Percentiles rank a stretch among this genome's conserved stretches.
Evolutionary conservation across 2,888 invertebrate species (phyloP).

Genomic region (Mesorhabditis sp.): DNA sequence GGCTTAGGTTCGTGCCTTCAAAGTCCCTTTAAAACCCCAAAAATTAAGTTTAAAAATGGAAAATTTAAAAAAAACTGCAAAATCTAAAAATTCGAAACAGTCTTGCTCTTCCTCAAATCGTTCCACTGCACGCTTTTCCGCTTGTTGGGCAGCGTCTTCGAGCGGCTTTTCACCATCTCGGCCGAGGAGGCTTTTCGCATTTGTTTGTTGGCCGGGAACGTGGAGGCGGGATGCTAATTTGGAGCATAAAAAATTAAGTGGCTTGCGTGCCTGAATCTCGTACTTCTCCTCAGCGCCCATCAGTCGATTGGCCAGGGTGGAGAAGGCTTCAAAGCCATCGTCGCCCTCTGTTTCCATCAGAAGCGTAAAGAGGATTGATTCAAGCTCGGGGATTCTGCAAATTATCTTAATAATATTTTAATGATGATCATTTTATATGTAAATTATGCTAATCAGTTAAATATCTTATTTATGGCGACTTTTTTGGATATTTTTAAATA

Average conservation of each 20-base stretch:
- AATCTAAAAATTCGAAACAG: background rate
- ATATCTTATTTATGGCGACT: no score
- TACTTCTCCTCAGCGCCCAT: slow-evolving; percentile 1
- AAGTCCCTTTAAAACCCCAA: no score
- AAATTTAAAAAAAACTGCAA: background rate
- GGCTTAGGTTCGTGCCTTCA: no score
- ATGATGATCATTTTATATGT: no score
- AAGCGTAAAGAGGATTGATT: background rate
- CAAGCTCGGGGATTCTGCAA: background rate
- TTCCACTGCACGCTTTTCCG: background rate
- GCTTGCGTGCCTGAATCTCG: background rate
- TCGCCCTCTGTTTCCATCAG: background rate
- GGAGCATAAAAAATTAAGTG: background rate
- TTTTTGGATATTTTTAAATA: no score
- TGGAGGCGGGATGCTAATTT: background rate
- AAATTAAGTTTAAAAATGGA: background rate
- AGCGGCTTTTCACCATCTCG: slow-evolving; percentile 10
- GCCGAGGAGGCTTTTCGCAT: slow-evolving; percentile 3
- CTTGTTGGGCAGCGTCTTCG: slow-evolving; percentile 12
- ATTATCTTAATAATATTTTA: background rate
- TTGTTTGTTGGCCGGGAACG: background rate
- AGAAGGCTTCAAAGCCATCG: background rate
- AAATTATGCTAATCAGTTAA: no score
- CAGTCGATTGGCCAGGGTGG: background rate
- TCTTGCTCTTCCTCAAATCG: slow-evolving; percentile 8